Percentiles rank a stretch among this genome's conserved stretches.
Evolutionary conservation across 2,113 vertebrate species (phyloP).

Genomic region (Peromyscus maniculatus): DNA sequence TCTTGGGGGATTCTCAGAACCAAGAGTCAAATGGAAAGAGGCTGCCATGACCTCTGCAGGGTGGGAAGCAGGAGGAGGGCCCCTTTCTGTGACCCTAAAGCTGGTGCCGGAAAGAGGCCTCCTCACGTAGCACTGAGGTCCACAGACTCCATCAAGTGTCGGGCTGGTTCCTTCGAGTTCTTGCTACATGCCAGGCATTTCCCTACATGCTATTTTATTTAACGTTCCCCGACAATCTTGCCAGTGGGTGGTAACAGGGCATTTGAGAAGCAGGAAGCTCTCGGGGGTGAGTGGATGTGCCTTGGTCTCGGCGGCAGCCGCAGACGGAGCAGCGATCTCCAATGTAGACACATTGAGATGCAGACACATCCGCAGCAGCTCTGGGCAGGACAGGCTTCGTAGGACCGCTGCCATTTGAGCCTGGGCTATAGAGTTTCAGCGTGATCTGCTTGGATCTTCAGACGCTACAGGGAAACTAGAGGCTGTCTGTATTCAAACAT

Average conservation of each 20-base stretch:
- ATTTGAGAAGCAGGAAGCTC: background rate
- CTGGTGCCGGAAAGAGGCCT: background rate
- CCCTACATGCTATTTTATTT: background rate
- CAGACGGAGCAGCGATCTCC: background rate
- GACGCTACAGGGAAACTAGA: background rate
- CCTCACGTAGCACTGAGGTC: background rate
- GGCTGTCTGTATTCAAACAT: background rate
- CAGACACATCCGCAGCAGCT: background rate
- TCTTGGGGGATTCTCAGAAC: background rate
- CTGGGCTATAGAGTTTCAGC: background rate
- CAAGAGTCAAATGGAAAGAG: background rate
- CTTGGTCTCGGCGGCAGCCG: background rate
- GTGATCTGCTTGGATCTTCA: background rate
- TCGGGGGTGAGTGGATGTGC: background rate
- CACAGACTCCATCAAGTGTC: background rate
- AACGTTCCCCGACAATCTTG: background rate
- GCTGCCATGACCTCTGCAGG: background rate
- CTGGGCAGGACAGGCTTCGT: fast-evolving
- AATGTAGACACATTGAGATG: background rate
- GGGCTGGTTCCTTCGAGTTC: background rate
- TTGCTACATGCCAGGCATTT: background rate
- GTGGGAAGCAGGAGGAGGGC: background rate
- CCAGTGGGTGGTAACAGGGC: background rate
- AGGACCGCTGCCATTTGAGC: background rate
- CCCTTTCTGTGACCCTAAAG: background rate